Base-by-base conservation (phyloP, 1,140 invertebrate species). In the Cydia fagiglandana region DNA sequence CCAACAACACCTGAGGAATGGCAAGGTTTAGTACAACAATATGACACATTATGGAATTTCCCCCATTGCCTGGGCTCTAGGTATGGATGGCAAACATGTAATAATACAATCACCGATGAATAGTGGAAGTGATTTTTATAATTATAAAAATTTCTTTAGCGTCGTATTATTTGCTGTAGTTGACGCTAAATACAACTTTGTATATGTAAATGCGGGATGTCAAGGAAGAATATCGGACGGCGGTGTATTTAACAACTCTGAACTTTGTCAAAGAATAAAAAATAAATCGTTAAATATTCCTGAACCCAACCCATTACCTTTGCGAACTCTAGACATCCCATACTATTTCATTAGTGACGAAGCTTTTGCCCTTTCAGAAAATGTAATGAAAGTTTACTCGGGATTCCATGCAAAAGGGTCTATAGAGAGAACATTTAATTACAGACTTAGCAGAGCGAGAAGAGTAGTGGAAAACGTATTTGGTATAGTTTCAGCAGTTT, bases 1-100 rank as follows among this genome's bases (percentile, higher is more conserved):
- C 75, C 78, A 76, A 64, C 77, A 75, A 79, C 78, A 77, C 74
- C 70, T 61, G 76, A 79, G 76, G 38, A 81, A 76, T 80, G 77
- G 77, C 73, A 78, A 73, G 64, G 34, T 38, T 38, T 38, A 38
- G 34, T 38, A 38, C 34, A 38, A 38, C 34, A 38, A 38, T 38
- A 38, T 38, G 34, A 38, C 34, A 38, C 34, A 38, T 38, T 38
- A 50, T 70, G 13, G 73, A 56, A 17, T 74, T 76, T 30, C 50
- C 47, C 38, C 9, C 66, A 70, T 28, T 9, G 10, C 38, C 10
- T 41, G n/a, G 28, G 66, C 12, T 17, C 66, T 28, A n/a, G n/a
- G n/a, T n/a, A 38, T 70, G 28, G 66, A 30, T 41, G 66, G 66
- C 13, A 70, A 70, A 41, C 66, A 70, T 28, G 28, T 30, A 15